A percentile compares a stretch with the other conserved stretches of the same genome.
These are phyloP conservation scores for Rotaria magnacalcarata DNA, from an alignment of 2,888 invertebrate genomes.

Conservation along the genomic window DNA sequence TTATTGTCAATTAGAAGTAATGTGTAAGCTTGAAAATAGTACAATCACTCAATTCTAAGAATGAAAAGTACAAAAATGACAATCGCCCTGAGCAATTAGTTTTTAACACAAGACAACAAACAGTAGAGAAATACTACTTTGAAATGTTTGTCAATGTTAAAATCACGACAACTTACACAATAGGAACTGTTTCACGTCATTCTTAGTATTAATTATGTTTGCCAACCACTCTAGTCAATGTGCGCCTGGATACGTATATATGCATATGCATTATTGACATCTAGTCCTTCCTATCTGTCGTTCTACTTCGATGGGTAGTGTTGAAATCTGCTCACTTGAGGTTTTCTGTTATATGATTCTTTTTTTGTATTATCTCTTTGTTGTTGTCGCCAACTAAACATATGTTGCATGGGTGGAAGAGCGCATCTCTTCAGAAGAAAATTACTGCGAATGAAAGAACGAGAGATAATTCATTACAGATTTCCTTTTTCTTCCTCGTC, in stretches of 20 bases:
- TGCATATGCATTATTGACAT: background rate
- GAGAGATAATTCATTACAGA: constrained; percentile 7
- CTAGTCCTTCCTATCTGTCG: background rate
- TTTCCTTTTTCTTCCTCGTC: background rate
- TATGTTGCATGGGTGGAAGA: background rate
- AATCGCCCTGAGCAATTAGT: background rate
- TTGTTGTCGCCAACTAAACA: background rate
- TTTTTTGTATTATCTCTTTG: background rate
- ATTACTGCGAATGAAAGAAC: background rate
- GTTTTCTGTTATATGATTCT: background rate
- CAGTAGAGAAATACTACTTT: background rate
- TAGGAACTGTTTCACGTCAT: background rate
- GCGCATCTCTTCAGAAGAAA: background rate
- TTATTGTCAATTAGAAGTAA: background rate
- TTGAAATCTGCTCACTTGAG: background rate
- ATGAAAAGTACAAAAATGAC: background rate
- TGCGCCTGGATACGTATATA: background rate
- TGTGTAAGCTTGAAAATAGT: background rate
- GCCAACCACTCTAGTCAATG: background rate
- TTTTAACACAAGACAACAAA: background rate
- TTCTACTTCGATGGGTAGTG: background rate
- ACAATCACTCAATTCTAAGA: background rate
- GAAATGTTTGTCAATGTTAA: background rate
- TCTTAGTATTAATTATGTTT: background rate
- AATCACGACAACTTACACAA: background rate